These are phyloP conservation scores for Cisticola juncidis DNA, from an alignment of 2,113 vertebrate species.

Conservation along the genomic window DNA sequence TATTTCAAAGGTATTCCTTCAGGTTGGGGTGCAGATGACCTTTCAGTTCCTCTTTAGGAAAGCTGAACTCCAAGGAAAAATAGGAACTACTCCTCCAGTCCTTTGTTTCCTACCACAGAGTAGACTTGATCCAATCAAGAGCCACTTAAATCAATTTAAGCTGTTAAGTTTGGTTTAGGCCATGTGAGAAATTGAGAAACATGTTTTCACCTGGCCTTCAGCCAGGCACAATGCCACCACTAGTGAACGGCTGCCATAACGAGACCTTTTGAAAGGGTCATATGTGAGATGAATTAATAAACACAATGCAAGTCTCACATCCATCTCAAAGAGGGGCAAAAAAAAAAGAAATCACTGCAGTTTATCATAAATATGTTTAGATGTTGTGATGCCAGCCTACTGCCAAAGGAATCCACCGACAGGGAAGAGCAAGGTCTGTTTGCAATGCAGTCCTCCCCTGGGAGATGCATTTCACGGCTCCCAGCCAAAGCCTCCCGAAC, in stretches of 20 bases:
- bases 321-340: not conserved
- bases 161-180: not conserved
- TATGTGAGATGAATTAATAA: not conserved
- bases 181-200: constrained; percentile 24
- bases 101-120: not conserved
- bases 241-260: not conserved
- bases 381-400: not conserved
- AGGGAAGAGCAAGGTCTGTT: constrained; percentile 30
- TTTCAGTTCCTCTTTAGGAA: not conserved
- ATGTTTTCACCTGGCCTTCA: constrained; percentile 7
- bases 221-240: not conserved
- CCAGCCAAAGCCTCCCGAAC: constrained; percentile 34
- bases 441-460: not conserved
- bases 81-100: not conserved
- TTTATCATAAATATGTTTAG: not conserved
- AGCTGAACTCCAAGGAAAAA: not conserved
- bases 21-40: not conserved
- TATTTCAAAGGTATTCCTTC: not conserved
- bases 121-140: not conserved
- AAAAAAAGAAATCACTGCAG: not conserved
- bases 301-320: not conserved
- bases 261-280: not conserved
- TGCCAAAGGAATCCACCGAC: constrained; percentile 14
- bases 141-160: not conserved
- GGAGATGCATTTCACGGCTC: constrained; percentile 21